Evolutionary conservation across 2,888 invertebrate species (phyloP).

Genomic region (Caenorhabditis becei): DNA sequence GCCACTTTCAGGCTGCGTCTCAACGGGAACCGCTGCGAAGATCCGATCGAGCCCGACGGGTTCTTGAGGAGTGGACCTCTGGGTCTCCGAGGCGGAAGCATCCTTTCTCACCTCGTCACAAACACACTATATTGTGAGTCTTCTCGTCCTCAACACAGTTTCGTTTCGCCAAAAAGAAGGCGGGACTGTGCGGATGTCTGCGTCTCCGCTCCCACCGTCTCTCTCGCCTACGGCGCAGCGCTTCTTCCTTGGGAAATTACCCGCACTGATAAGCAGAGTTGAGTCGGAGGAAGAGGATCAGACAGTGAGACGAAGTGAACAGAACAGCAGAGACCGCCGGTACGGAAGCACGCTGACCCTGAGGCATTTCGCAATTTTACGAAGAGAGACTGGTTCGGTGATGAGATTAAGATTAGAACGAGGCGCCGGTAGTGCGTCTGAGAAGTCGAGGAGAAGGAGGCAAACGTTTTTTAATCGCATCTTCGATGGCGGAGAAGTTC

Average conservation of each 20-base stretch:
- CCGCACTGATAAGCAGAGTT: constrained; percentile 7
- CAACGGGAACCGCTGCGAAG: constrained; percentile 32
- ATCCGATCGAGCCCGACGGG: background rate
- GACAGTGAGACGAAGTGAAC: background rate
- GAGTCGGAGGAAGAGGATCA: background rate
- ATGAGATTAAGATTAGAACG: constrained; percentile 1
- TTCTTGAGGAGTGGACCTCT: background rate
- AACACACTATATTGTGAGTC: background rate
- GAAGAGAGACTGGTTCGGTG: background rate
- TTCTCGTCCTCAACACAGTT: constrained; percentile 22
- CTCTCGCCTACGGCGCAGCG: background rate
- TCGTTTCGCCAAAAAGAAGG: constrained; percentile 19
- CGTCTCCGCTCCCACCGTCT: constrained; percentile 5
- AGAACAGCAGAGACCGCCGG: background rate
- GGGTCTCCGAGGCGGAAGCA: constrained; percentile 31
- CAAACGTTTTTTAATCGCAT: constrained; percentile 6
- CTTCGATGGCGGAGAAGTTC: too few relatives aligned
- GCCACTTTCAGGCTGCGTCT: constrained; percentile 33
- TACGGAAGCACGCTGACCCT: background rate
- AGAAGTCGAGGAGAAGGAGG: background rate
- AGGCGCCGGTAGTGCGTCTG: background rate
- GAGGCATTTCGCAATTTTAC: constrained; percentile 13
- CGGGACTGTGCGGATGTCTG: constrained; percentile 8
- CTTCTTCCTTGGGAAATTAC: background rate
- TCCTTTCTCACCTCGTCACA: constrained; percentile 3